Base-by-base conservation (phyloP, 2,113 vertebrate species). In the Thunnus thynnus region DNA sequence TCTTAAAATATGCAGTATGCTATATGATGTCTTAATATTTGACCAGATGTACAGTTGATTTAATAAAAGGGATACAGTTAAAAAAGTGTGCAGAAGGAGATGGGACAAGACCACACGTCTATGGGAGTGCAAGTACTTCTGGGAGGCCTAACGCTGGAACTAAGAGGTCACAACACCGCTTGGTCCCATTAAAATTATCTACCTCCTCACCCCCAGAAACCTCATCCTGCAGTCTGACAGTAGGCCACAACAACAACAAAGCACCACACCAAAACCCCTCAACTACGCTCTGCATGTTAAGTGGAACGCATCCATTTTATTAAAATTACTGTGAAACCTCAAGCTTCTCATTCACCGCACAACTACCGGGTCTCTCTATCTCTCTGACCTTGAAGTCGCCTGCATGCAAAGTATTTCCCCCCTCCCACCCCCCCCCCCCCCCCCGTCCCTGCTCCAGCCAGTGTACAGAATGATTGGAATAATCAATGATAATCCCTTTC, bases 131-230 rank as follows among this genome's bases (percentile, higher is more conserved):
- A 54, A 73, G 62, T 36, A 61, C 76, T 73, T 74, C 68, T 71
- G 80, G 79, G 71, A 86, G 86, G 85, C 72, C 48, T 36, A 57
- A 71, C 41, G 11, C 44, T 74, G 20, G n/a, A 65, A 46, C 77
- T n/a, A 50, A 68, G 79, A 89, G 87, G 81, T 91, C 83, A 80
- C 12, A 65, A 52, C 32, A 50, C 41, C 7, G 5, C 67, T 79
- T 20, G 7, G 66, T 71, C 74, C 90, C 86, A 88, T 92, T 90
- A 89, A 82, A 91, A 83, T 88, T 46, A 89, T 91, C 88, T 89
- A 18, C 75, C 70, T 78, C 73, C 46, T 74, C 84, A 69, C 76
- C 50, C 27, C 54, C 25, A 67, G 71, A 54, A 82, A 64, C 56
- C 16, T 32, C 81, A 78, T 60, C 80, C 73, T 68, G 60, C 82